Evolutionary conservation across 2,888 invertebrate species (phyloP).

Genomic region (Linnaemya vulpina): DNA sequence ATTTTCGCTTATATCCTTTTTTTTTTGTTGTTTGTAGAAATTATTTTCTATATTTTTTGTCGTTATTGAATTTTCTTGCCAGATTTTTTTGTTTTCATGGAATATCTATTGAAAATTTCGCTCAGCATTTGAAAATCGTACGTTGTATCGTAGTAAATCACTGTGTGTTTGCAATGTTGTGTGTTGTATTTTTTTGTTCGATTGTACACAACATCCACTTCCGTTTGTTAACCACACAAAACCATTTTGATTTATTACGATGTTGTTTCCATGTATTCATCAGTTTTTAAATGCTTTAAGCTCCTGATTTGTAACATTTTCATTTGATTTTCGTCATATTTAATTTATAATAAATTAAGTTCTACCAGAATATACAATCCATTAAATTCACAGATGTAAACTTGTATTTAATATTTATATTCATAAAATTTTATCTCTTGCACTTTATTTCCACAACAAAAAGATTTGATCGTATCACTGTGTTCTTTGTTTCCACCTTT

Average conservation of each 20-base stretch:
- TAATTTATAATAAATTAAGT: background rate
- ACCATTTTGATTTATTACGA: conserved; percentile 16
- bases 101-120: no score
- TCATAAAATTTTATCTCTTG: conserved; percentile 29
- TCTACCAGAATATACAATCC: background rate
- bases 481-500: conserved; percentile 56
- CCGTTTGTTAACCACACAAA: conserved; percentile 29
- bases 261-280: background rate
- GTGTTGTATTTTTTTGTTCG: background rate
- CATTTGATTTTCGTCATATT: background rate
- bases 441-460: conserved; percentile 26
- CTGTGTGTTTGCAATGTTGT: background rate
- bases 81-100: no score
- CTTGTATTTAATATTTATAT: background rate
- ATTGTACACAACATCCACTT: conserved; percentile 6
- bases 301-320: conserved; percentile 15
- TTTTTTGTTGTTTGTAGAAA: no score
- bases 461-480: conserved; percentile 39
- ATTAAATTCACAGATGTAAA: conserved; percentile 23
- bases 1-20: no score
- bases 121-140: background rate
- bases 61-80: no score
- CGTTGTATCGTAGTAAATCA: background rate
- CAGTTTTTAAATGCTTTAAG: background rate
- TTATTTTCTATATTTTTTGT: no score